Percentiles rank a stretch among this genome's conserved stretches.
Evolutionary conservation across 2,113 vertebrate genomes (phyloP).

Genomic region (Mus musculus): DNA sequence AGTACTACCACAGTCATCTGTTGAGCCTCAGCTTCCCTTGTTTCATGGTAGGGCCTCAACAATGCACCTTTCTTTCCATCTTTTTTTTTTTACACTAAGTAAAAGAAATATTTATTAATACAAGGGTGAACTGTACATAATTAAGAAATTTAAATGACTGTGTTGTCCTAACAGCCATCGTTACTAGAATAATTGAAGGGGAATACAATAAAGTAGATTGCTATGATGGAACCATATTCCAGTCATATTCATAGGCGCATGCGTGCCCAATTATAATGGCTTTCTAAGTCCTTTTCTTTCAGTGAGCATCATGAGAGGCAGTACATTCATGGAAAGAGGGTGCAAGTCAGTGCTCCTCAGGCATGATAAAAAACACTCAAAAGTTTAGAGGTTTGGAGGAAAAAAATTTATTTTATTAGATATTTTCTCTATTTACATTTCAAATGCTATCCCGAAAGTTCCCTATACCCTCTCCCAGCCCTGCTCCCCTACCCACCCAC

Average conservation of each 20-base stretch:
- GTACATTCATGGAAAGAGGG: constrained; percentile 78
- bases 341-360: constrained; percentile 82
- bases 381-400: constrained; percentile 74
- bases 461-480: too few species aligned
- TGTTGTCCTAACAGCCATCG: constrained; percentile 80
- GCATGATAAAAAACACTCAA: constrained; percentile 86
- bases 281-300: constrained; percentile 65
- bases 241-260: constrained; percentile 72
- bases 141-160: constrained; percentile 58
- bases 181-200: constrained; percentile 77
- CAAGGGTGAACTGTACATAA: not conserved
- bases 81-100: not conserved
- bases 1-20: not conserved
- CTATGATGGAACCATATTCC: constrained; percentile 47
- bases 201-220: constrained; percentile 74
- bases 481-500: too few species aligned
- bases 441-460: too few species aligned
- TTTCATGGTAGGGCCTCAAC: not conserved
- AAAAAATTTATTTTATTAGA: not conserved
- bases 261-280: constrained; percentile 21
- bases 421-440: too few species aligned
- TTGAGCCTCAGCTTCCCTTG: constrained; percentile 1
- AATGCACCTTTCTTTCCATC: not conserved
- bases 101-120: not conserved
- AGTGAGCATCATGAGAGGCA: constrained; percentile 80